Percentiles rank a stretch among this genome's conserved stretches.
Evolutionary conservation across 1,140 invertebrate species (phyloP).

Genomic region (Zelostemma sp.): DNA sequence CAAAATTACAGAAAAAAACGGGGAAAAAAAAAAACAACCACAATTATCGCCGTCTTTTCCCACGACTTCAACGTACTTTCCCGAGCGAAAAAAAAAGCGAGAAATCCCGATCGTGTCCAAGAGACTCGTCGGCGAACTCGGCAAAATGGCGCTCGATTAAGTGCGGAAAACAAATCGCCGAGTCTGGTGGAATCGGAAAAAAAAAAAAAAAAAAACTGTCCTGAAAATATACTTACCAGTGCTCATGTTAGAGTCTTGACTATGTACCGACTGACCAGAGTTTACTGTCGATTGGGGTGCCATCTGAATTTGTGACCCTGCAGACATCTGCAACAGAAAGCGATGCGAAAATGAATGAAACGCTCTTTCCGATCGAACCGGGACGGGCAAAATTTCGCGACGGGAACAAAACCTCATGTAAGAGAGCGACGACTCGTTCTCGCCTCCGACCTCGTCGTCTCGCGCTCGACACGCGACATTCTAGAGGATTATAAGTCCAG

Average conservation of each 20-base stretch:
- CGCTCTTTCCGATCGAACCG: neutral
- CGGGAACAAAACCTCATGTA: conserved; percentile 22
- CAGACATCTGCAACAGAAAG: conserved; percentile 85
- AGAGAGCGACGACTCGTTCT: conserved; percentile 14
- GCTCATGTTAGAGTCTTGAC: conserved; percentile 96
- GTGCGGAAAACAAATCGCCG: conserved; percentile 5
- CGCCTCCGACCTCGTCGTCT: conserved; percentile 10
- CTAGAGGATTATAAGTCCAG: conserved; percentile 20
- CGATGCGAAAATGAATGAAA: conserved; percentile 20
- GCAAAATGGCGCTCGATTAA: neutral
- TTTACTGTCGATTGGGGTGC: conserved; percentile 90
- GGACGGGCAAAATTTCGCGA: neutral
- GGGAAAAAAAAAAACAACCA: too few species aligned
- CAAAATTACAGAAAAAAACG: too few species aligned
- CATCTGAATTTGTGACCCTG: conserved; percentile 94
- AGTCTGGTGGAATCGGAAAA: neutral
- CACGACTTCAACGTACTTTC: too few species aligned
- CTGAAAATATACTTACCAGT: conserved; percentile 75
- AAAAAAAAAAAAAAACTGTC: neutral
- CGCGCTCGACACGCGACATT: conserved; percentile 29
- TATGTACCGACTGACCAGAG: conserved; percentile 88
- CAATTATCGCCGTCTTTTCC: too few species aligned
- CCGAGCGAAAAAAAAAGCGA: too few species aligned
- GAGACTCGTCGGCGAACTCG: too few species aligned
- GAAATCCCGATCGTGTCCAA: too few species aligned